Evolutionary conservation across 2,797 vertebrate species (phyloP).

Genomic region (Sebastiscus albofasciatus): DNA sequence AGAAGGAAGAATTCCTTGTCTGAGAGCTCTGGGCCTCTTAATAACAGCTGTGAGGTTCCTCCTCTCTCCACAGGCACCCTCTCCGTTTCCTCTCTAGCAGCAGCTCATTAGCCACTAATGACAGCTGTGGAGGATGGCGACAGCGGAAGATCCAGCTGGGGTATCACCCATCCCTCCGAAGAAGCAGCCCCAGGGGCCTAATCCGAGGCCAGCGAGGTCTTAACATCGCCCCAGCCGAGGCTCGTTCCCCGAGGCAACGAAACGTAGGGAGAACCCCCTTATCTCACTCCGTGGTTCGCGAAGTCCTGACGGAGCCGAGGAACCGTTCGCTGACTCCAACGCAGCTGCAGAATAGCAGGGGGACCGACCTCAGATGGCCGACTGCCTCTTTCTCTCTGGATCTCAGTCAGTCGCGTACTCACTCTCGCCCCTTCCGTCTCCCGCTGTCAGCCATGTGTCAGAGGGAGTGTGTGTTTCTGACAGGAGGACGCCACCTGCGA

Average conservation of each 20-base stretch:
- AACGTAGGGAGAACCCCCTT: slow-evolving; percentile 39
- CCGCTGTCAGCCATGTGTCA: slow-evolving; percentile 57
- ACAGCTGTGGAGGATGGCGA: slow-evolving; percentile 61
- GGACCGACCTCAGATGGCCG: slow-evolving; percentile 69
- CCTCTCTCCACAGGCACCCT: slow-evolving; percentile 69
- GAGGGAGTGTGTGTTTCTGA: slow-evolving; percentile 67
- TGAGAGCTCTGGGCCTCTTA: slow-evolving; percentile 57
- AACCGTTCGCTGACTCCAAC: slow-evolving; percentile 48
- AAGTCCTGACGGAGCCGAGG: slow-evolving; percentile 49
- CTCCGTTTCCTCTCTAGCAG: slow-evolving; percentile 67
- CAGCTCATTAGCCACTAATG: slow-evolving; percentile 78
- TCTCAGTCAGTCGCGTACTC: slow-evolving; percentile 36
- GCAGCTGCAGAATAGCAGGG: slow-evolving; percentile 76
- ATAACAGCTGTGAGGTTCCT: slow-evolving; percentile 70
- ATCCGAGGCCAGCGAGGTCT: slow-evolving; percentile 74
- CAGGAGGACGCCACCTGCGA: slow-evolving; percentile 83
- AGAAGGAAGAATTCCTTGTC: slow-evolving; percentile 30
- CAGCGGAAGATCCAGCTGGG: slow-evolving; percentile 72
- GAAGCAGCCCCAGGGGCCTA: slow-evolving; percentile 71
- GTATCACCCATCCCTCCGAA: slow-evolving; percentile 73
- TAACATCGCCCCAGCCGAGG: slow-evolving; percentile 66
- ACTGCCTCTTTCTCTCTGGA: slow-evolving; percentile 42
- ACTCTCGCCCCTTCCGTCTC: slow-evolving; percentile 43
- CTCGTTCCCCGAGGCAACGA: slow-evolving; percentile 64
- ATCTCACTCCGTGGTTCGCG: slow-evolving; percentile 37